Evolutionary conservation across 2,888 invertebrate genomes (phyloP).

Genomic region (Hirtodrosophila alboralis): DNA sequence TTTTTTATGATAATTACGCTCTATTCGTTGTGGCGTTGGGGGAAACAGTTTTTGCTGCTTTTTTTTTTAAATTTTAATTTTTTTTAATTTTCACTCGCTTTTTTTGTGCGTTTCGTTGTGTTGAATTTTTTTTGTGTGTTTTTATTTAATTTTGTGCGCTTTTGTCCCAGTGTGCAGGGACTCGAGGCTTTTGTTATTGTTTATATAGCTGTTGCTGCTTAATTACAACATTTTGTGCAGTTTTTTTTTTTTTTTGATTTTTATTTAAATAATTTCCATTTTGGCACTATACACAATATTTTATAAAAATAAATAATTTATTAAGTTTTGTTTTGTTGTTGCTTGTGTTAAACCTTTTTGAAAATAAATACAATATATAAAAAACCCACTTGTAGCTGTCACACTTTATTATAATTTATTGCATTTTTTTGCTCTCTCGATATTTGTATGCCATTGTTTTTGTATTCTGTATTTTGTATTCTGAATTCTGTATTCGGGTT

Average conservation of each 20-base stretch:
- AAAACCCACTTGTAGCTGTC: conserved; percentile 34
- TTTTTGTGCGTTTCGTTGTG: conserved; percentile 25
- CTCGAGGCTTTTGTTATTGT: conserved; percentile 19
- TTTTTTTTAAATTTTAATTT: conserved; percentile 6
- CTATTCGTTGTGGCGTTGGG: conserved; percentile 3
- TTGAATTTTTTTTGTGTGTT: conserved; percentile 44
- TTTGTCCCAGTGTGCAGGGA: conserved; percentile 67
- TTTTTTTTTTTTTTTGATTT: conserved; percentile 28
- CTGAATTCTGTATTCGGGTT: not conserved
- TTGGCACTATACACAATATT: conserved; percentile 56
- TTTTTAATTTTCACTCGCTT: conserved; percentile 19
- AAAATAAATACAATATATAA: conserved; percentile 21
- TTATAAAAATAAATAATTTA: conserved; percentile 16
- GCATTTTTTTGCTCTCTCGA: conserved; percentile 45
- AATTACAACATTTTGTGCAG: conserved; percentile 67
- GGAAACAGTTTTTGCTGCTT: not conserved
- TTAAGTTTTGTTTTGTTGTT: conserved; percentile 23
- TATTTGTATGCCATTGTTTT: conserved; percentile 51
- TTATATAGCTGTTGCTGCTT: conserved; percentile 13
- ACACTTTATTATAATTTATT: conserved; percentile 70
- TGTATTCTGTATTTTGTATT: conserved; percentile 4
- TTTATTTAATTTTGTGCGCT: conserved; percentile 23
- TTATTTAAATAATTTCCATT: conserved; percentile 69
- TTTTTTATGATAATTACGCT: conserved; percentile 9
- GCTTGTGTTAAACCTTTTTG: conserved; percentile 34